Conservation (phyloP, 2,113 vertebrate genomes). For the Clupea harengus region DNA sequence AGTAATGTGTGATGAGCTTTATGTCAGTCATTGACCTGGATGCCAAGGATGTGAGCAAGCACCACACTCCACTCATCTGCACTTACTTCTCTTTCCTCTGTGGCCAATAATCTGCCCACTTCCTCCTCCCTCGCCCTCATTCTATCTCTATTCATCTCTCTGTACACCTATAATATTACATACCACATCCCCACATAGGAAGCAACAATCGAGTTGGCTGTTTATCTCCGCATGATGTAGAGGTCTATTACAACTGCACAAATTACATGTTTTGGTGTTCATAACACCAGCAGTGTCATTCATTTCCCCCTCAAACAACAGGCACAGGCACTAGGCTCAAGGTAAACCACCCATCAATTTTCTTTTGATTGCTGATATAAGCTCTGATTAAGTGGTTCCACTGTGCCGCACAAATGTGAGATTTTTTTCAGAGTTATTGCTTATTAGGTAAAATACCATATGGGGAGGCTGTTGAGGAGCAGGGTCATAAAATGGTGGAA, state of each 20-base stretch:
- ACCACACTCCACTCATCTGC: not conserved
- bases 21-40: not conserved
- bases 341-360: constrained; percentile 16
- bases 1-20: not conserved
- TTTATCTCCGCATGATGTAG: not conserved
- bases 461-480: not conserved
- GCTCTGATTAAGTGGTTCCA: not conserved
- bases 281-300: not conserved
- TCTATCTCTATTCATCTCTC: not conserved
- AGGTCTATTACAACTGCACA: constrained; percentile 25
- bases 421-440: not conserved
- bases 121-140: not conserved
- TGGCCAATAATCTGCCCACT: not conserved
- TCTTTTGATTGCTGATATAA: constrained; percentile 13
- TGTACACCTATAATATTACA: not conserved
- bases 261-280: not conserved
- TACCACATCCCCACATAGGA: not conserved
- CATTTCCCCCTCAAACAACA: not conserved
- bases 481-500: not conserved
- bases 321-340: not conserved
- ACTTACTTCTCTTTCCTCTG: not conserved
- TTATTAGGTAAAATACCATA: constrained; percentile 1
- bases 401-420: not conserved
- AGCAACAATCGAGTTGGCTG: not conserved
- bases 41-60: not conserved